These are phyloP conservation scores for Drepana arcuata DNA, from an alignment of 1,140 invertebrate genomes.

Conservation along the genomic window DNA sequence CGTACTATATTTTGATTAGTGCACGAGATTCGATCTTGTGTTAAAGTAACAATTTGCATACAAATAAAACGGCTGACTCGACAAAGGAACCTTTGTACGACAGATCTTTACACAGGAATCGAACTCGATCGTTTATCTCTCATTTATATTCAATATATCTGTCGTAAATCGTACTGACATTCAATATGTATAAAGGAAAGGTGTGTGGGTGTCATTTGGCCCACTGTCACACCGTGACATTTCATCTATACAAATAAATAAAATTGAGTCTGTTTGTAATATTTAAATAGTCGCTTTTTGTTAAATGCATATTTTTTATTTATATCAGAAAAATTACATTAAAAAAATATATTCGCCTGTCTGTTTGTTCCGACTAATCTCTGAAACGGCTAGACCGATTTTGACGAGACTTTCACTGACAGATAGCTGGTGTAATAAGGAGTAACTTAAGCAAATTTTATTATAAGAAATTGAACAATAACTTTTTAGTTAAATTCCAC, in stretches of 20 bases:
- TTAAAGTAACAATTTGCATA: constrained; percentile 55
- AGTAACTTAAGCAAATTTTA: no score
- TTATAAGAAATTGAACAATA: no score
- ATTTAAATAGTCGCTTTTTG: neutral
- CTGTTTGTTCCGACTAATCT: neutral
- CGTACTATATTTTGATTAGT: constrained; percentile 32
- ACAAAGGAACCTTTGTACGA: constrained; percentile 58
- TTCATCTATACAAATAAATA: no score
- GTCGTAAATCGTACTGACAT: constrained; percentile 57
- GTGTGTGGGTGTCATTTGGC: constrained; percentile 41
- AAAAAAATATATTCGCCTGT: neutral
- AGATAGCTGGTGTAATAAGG: no score
- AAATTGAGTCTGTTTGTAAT: neutral
- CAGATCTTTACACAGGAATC: constrained; percentile 47
- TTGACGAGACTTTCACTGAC: no score
- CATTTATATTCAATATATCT: constrained; percentile 66
- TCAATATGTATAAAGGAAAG: constrained; percentile 66
- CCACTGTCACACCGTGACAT: constrained; percentile 19
- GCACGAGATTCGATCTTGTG: constrained; percentile 24
- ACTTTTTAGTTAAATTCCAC: no score
- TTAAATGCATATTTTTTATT: neutral
- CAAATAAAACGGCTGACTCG: constrained; percentile 63
- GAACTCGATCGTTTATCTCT: constrained; percentile 58
- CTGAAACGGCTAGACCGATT: no score
- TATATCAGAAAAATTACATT: neutral